Evolutionary conservation across 1,140 invertebrate species (phyloP), one percentile per base, ranked within the genome.

Genomic region (Drosophila nikananu): DNA sequence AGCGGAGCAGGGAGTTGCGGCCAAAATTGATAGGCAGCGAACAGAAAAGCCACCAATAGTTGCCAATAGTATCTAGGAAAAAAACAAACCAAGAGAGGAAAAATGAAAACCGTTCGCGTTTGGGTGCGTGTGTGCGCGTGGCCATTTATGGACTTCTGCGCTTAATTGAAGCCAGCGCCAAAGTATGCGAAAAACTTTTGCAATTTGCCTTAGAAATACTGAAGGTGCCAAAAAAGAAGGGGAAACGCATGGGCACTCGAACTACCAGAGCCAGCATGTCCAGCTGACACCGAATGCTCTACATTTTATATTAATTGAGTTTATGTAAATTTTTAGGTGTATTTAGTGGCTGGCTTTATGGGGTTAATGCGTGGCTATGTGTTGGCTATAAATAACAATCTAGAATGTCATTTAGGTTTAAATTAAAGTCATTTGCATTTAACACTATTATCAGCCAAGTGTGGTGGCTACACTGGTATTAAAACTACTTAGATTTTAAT

Each of bases 61-160:
- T 68, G 49, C 30, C 64, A 44, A 35, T 15, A 66, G 44, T 37
- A 19, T 44, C 44, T 46, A 32, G 51, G 15, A 59, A 64, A 12
- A 39, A 12, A 51, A 10, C 35, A 12, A 51, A 10, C 35, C 21
- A 23, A 55, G 32, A 35, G 44, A 35, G 19, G 30, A 48, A 67
- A 70, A 52, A 23, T 35, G 46, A 44, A 54, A 54, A 25, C 49
- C 23, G 23, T 19, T 19, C 32, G 55, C 58, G 39, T 63, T 44
- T 46, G 58, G 52, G 35, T 48, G 67, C 57, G 57, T 41, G 42
- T 71, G 66, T 70, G 59, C 61, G 52, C 75, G 51, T 82, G 49
- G 71, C 83, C 83, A 87, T 87, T 87, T 87, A 87, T 89, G 80
- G 83, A 87, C 71, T 86, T 89, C 84, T 83, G 83, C 77, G 83